phyloP scores from a whole-genome alignment of 2,113 vertebrate species.

The Mystacornis crossleyi region DNA sequence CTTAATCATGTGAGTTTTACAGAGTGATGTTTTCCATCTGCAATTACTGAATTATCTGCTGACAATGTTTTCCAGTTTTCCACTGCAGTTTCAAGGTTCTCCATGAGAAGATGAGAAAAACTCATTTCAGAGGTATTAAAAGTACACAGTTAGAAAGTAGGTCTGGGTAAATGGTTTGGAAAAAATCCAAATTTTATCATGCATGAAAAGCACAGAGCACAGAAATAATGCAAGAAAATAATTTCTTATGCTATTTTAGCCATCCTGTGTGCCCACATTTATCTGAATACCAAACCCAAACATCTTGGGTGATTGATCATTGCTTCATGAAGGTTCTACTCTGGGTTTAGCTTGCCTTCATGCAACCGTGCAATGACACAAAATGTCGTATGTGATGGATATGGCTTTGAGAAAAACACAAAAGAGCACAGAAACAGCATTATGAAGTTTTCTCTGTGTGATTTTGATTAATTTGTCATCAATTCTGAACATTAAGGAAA shows the following conservation, averaged over 20 bases:
- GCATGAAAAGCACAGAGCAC: constrained; percentile 36
- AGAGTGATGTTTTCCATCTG: background rate
- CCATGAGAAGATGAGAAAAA: background rate
- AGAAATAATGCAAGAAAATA: constrained; percentile 29
- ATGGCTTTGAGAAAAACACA: background rate
- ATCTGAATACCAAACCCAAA: constrained; percentile 24
- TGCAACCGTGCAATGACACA: background rate
- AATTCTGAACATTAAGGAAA: background rate
- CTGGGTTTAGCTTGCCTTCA: background rate
- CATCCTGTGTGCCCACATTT: background rate
- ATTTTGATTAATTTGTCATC: constrained; percentile 1
- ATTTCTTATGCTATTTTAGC: constrained; percentile 14
- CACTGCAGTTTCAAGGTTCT: background rate
- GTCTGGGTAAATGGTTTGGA: constrained; percentile 63
- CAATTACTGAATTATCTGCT: background rate
- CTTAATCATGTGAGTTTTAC: background rate
- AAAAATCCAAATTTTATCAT: constrained; percentile 53
- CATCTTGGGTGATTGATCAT: background rate
- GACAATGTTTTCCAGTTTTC: background rate
- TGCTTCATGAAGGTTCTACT: background rate
- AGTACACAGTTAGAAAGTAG: constrained; percentile 43
- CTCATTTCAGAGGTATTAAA: constrained; percentile 54
- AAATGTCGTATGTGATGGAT: background rate
- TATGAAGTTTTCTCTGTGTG: background rate
- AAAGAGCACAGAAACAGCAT: background rate